Base-by-base conservation (phyloP, 2,888 invertebrate species). In the Leucozona laternaria region DNA sequence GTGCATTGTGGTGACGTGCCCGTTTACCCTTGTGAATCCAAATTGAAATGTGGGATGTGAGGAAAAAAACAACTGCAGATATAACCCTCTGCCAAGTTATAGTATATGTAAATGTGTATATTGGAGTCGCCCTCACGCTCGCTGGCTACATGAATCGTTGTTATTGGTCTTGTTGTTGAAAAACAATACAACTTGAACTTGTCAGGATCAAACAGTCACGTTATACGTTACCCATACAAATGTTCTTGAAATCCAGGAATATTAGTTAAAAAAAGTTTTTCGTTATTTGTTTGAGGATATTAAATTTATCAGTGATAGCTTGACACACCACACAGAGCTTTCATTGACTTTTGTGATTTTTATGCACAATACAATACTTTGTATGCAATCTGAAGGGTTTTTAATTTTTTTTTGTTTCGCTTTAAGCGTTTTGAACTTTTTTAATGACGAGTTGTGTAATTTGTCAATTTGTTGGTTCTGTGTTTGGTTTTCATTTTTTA, bases 1-100 rank as follows among this genome's bases (percentile, higher is more conserved):
- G 37, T 37, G 20, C 58, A 58, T 58, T 58, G 58, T 20, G 37
- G 20, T 34, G 58, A 58, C 37, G 37, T 58, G 58, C 15, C 58
- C 20, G 37, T 58, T 58, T 10, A 22, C 20, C 37, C 17, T 58
- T 37, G 20, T 34, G 58, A 37, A 58, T 37, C 5, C 20, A 37
- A 37, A 58, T 57, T 37, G 58, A 20, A 37, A 37, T 37, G 58
- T 58, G 58, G 58, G 20, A 22, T 31, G 53, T 28, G 25, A 2
- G 15, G 28, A 1, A n/a, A 55, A 55, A 25, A n/a, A 28, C 28
- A 45, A 45, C 22, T 13, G 11, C 20, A 48, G 22, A 20, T 50
- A 13, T 50, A 13, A 0, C 22, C 6, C 13, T 7, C 4, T 15
- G 55, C n/a, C 55, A 25, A 53, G 53, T n/a, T 5, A 34, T 48